Conservation (phyloP, 2,888 invertebrate genomes). For the Flabesymbios commensalis region DNA sequence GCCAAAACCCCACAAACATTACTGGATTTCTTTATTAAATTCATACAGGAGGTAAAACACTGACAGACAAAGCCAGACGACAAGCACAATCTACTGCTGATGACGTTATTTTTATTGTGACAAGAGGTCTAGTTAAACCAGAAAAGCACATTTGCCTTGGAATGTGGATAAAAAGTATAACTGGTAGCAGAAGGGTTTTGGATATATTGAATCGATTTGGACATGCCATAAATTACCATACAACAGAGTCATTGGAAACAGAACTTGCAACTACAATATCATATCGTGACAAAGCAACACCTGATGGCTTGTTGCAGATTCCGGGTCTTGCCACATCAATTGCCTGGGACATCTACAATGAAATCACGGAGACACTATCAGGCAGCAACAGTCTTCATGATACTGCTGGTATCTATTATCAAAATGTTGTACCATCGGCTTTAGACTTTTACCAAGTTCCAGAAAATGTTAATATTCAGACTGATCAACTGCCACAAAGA, state of each 20-base stretch:
- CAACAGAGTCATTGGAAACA: slow-evolving; percentile 26
- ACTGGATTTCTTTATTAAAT: too few relatives aligned
- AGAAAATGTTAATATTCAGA: neutral
- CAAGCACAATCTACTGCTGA: neutral
- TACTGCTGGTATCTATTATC: slow-evolving; percentile 31
- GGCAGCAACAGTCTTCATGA: slow-evolving; percentile 26
- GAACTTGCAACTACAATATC: slow-evolving; percentile 15
- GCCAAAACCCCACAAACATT: neutral
- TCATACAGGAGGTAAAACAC: too few relatives aligned
- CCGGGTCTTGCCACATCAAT: slow-evolving; percentile 16
- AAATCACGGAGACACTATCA: slow-evolving; percentile 27
- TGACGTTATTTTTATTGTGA: slow-evolving; percentile 5
- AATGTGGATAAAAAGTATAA: slow-evolving; percentile 21
- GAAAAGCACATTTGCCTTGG: slow-evolving; percentile 25
- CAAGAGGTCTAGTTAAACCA: slow-evolving; percentile 19
- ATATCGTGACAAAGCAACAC: slow-evolving; percentile 10
- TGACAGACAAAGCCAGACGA: too few relatives aligned
- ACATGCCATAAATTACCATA: slow-evolving; percentile 20
- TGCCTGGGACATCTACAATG: slow-evolving; percentile 32
- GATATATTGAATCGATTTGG: slow-evolving; percentile 24
- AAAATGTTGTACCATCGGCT: too few relatives aligned
- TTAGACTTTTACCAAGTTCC: too few relatives aligned
- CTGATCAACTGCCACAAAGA: neutral
- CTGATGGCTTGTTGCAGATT: slow-evolving; percentile 15
- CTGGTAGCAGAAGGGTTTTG: slow-evolving; percentile 19